Base-by-base conservation (phyloP, 2,888 invertebrate genomes). In the Melieria crassipennis region DNA sequence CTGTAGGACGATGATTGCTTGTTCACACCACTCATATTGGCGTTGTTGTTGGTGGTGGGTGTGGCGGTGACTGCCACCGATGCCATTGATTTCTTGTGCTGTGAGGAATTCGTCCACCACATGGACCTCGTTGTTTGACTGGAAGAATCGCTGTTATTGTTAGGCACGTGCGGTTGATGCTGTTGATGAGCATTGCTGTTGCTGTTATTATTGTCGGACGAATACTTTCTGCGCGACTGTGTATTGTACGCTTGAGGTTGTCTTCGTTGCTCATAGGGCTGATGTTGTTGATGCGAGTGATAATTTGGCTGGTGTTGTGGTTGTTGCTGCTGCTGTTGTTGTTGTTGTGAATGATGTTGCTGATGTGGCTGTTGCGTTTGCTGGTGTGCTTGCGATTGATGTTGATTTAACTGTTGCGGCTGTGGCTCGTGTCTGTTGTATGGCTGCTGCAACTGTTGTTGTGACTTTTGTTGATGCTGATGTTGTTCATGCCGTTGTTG, bases 71-170 rank as follows among this genome's bases (percentile, higher is more conserved):
- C 87, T 3, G 82, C 85, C 76, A 85, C 85, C 43, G 87, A 83
- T 60, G 86, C 72, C 83, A 87, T 86, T 52, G 83, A 83, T 73
- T 87, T 86, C 85, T 72, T 89, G 84, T 80, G 88, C 85, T 70
- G 89, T 43, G 83, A 78, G 0, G 86, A 85, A 86, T 76, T 86
- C 82, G 88, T 76, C 87, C 83, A 73, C 86, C 88, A 80, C 89
- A 89, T 71, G 82, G 84, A 79, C 63, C 85, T 85, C 61, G 83
- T 80, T 57, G 79, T 82, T 75, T 79, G 83, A 56, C 76, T 80
- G 75, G 75, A 79, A 61, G 78, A 77, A 67, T 78, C 81, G 71
- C 74, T 81, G 72, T 71, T 73, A 68, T 43, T 71, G 65, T 46
- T 71, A 16, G 73, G 74, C 4, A 68, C 67, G 46, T 76, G 73